phyloP scores from a whole-genome alignment of 2,888 invertebrate genomes.

The Sepiola atlantica region DNA sequence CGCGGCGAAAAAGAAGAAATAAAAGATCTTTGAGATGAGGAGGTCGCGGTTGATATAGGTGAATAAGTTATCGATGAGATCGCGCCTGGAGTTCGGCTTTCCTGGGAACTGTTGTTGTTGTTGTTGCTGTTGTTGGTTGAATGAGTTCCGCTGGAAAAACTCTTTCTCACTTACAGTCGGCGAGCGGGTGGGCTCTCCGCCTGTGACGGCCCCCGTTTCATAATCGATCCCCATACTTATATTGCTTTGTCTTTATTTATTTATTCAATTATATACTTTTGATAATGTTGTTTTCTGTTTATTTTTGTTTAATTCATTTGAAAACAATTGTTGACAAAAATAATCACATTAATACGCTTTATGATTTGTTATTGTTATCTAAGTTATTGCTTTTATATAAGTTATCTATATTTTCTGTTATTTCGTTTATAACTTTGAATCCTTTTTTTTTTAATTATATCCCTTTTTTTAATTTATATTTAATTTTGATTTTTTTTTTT shows the following conservation, averaged over 20 bases:
- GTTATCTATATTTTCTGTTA: not conserved
- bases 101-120: conserved; percentile 38
- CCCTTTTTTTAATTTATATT: not conserved
- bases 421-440: not conserved
- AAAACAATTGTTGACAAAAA: not conserved
- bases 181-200: not conserved
- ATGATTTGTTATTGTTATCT: not conserved
- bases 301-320: not conserved
- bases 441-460: not conserved
- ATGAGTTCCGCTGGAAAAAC: conserved; percentile 34
- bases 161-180: conserved; percentile 18
- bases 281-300: not conserved
- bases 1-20: conserved; percentile 99
- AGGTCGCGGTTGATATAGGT: conserved; percentile 76
- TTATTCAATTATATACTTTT: not conserved
- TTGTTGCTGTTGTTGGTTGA: not conserved
- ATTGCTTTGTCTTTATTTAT: not conserved
- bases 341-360: not conserved
- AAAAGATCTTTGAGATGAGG: conserved; percentile 95
- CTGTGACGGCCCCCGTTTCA: not conserved
- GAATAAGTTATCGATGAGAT: conserved; percentile 65
- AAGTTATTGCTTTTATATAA: not conserved
- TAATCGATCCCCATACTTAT: not conserved
- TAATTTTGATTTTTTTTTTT: not conserved
- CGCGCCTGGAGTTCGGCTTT: conserved; percentile 52